Base-by-base conservation (phyloP, 2,113 vertebrate genomes). In the Lasiurus borealis region DNA sequence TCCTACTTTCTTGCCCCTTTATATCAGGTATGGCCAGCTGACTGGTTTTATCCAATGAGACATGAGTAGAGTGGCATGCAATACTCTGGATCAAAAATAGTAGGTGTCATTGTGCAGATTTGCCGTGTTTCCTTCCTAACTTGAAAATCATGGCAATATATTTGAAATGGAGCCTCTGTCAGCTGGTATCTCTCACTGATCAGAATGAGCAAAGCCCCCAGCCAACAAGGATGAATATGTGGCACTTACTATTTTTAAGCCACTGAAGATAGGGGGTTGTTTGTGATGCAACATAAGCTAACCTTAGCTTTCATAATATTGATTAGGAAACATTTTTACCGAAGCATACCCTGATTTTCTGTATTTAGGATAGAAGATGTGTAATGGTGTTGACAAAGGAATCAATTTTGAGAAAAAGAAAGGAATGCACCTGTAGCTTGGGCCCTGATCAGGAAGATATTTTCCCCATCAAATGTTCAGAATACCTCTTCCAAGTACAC, bases 1-100 rank as follows among this genome's bases (percentile, higher is more conserved):
- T 66, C 16, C 50, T 84, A 25, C 11, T 93, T 84, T 19, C n/a
- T 81, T 84, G 15, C 7, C 1, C 16, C 14, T 91, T 76, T 73
- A 44, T 34, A 46, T 23, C 11, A 80, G 16, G 11, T 81, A 1
- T 88, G 23, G 59, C 7, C n/a, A 90, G 8, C 3, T 59, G 46
- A 72, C 46, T 57, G 50, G 34, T 44, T 90, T 96, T 52, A 19
- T 23, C 18, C 57, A 77, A 83, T 18, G 34, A 92, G 93, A 94
- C 57, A 68, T 12, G 2, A 93, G 21, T 29, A 84, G 27, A 93
- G 15, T 81, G 29, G 3, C 59, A 66, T 68, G 19, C 13, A 31
- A 48, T 52, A 84, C 15, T 59, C 40, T 29, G 13, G 10, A 59
- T 46, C 6, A 77, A 62, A 96, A 90, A 90, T 44, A 31, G 46